phyloP scores from a whole-genome alignment of 2,888 invertebrate genomes.

The Phengaris alcon region DNA sequence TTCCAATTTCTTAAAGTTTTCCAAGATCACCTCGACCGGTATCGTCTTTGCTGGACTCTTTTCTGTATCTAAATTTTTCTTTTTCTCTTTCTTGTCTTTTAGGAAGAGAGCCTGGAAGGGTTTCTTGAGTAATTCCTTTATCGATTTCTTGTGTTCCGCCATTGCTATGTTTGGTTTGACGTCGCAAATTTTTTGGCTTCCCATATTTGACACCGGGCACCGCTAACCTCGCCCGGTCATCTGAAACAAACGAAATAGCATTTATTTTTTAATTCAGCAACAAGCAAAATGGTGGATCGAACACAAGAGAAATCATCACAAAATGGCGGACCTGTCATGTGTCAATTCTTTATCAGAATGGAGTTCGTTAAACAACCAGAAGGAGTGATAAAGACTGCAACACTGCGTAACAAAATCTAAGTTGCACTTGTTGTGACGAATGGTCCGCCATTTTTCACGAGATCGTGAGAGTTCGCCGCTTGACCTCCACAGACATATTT shows the following conservation, averaged over 20 bases:
- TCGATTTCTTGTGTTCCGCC: constrained; percentile 55
- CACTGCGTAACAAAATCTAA: not conserved
- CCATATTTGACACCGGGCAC: constrained; percentile 48
- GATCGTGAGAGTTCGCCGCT: not conserved
- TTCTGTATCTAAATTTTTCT: constrained; percentile 45
- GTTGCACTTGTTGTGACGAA: not conserved
- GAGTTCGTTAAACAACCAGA: not conserved
- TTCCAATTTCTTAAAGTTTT: constrained; percentile 49
- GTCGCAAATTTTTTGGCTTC: constrained; percentile 48
- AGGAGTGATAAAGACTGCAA: not conserved
- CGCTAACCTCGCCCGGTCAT: constrained; percentile 33
- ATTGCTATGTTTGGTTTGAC: constrained; percentile 50
- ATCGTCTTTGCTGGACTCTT: constrained; percentile 38
- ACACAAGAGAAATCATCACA: not conserved
- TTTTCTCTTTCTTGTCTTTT: constrained; percentile 43
- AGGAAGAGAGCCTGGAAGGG: constrained; percentile 42
- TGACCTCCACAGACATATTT: not conserved
- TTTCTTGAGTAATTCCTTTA: constrained; percentile 48
- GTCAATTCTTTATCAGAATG: not conserved
- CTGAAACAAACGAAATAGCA: constrained; percentile 35
- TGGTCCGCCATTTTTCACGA: not conserved
- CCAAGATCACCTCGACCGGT: constrained; percentile 45
- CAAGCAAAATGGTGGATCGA: not conserved
- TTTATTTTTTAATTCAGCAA: not conserved
- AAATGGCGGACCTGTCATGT: not conserved